Evolutionary conservation across 2,888 invertebrate species (phyloP).

Genomic region (Phymatocera aterrima): DNA sequence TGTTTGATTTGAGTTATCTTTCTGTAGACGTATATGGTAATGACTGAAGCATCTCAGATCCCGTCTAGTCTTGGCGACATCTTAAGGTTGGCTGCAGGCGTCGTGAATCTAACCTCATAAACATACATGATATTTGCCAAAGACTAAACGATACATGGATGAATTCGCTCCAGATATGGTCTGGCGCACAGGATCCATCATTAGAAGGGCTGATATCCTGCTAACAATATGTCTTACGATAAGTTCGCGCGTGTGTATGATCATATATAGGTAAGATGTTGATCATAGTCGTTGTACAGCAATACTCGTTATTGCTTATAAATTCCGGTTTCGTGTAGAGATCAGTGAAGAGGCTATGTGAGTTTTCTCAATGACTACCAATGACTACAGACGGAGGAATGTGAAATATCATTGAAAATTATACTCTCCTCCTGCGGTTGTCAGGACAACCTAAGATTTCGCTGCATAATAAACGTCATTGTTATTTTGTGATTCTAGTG

Average conservation of each 20-base stretch:
- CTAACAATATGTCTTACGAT: background rate
- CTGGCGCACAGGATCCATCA: conserved; percentile 29
- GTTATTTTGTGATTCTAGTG: too few species aligned
- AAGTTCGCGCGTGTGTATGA: background rate
- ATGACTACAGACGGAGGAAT: too few species aligned
- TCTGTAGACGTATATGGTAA: background rate
- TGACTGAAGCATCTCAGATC: conserved; percentile 6
- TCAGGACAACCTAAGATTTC: too few species aligned
- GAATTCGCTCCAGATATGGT: conserved; percentile 47
- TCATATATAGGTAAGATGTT: background rate
- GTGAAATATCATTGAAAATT: too few species aligned
- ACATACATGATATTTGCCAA: conserved; percentile 48
- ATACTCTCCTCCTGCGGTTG: too few species aligned
- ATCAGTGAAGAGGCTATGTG: too few species aligned
- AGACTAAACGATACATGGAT: conserved; percentile 51
- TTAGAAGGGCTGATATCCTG: conserved; percentile 18
- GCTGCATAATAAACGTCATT: too few species aligned
- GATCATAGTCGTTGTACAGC: too few species aligned
- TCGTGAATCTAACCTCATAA: conserved; percentile 28
- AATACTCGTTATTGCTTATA: background rate
- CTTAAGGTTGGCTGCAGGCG: conserved; percentile 34
- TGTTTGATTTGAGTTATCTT: background rate
- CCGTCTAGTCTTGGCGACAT: conserved; percentile 25
- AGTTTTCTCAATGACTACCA: too few species aligned
- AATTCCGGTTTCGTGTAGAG: too few species aligned